Conservation (phyloP, 2,797 vertebrate genomes). For the Ciconia nigra region DNA sequence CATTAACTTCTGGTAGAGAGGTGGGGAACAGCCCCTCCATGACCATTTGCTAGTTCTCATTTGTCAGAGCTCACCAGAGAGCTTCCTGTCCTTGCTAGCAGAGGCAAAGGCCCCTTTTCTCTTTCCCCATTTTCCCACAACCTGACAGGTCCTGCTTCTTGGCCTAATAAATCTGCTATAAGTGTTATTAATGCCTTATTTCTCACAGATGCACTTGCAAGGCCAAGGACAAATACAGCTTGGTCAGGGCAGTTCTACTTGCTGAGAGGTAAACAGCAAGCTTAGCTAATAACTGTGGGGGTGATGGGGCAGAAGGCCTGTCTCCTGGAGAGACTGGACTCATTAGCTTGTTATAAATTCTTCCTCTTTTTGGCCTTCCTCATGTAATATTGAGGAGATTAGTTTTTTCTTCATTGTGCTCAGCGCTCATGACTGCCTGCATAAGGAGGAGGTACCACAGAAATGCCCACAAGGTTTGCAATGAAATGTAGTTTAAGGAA, state of each 20-base stretch:
- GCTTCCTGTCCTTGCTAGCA: neutral
- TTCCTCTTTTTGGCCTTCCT: neutral
- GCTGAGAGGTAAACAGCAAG: neutral
- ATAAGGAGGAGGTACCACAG: neutral
- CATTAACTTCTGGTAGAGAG: neutral
- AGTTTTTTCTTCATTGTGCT: neutral
- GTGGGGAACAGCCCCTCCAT: neutral
- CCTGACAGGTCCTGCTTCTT: neutral
- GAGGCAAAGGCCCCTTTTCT: neutral
- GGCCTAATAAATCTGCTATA: neutral
- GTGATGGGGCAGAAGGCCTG: neutral
- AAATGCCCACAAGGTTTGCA: neutral
- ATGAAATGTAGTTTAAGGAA: neutral
- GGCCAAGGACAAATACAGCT: neutral
- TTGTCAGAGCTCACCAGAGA: neutral
- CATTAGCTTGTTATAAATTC: neutral
- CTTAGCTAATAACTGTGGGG: neutral
- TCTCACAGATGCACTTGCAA: neutral
- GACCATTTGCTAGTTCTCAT: neutral
- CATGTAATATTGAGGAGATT: neutral
- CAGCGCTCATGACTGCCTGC: fast-evolving
- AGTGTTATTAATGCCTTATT: neutral
- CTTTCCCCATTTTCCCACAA: neutral
- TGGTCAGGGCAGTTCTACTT: neutral
- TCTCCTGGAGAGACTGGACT: neutral